Evolutionary conservation across 2,113 vertebrate species (phyloP).

Genomic region (Corythornis vintsioides): DNA sequence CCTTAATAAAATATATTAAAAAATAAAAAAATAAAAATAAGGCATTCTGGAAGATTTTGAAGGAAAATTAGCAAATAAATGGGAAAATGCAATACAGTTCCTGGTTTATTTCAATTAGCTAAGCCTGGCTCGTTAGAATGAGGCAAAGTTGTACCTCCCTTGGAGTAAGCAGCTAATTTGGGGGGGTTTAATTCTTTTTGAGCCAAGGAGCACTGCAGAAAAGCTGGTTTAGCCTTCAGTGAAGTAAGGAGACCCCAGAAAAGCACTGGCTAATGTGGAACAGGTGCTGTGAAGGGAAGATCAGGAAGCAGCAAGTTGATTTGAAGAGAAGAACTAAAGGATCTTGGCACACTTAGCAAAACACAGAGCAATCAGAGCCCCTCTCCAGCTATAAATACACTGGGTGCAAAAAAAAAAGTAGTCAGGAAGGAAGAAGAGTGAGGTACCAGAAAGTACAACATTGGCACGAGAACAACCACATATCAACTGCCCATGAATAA

Average conservation of each 20-base stretch:
- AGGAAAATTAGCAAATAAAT: neutral
- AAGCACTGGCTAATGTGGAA: neutral
- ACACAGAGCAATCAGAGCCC: neutral
- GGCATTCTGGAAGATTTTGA: neutral
- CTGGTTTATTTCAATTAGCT: neutral
- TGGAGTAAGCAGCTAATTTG: neutral
- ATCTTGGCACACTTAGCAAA: neutral
- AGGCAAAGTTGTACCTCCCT: neutral
- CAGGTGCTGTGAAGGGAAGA: neutral
- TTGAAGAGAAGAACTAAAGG: neutral
- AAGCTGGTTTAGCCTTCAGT: neutral
- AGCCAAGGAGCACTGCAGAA: neutral
- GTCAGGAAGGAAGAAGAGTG: slow-evolving; percentile 9
- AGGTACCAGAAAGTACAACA: slow-evolving; percentile 2
- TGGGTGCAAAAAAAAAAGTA: neutral
- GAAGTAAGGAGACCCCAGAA: neutral
- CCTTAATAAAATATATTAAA: too few species aligned
- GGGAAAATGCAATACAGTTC: neutral
- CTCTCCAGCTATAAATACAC: slow-evolving; percentile 15
- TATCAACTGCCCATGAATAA: neutral
- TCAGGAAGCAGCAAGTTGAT: slow-evolving; percentile 15
- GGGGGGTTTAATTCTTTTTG: neutral
- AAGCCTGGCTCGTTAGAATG: neutral
- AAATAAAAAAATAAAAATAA: neutral
- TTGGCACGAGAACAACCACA: neutral